Evolutionary conservation across 2,797 vertebrate genomes (phyloP).

Genomic region (Neopelma chrysocephalum): DNA sequence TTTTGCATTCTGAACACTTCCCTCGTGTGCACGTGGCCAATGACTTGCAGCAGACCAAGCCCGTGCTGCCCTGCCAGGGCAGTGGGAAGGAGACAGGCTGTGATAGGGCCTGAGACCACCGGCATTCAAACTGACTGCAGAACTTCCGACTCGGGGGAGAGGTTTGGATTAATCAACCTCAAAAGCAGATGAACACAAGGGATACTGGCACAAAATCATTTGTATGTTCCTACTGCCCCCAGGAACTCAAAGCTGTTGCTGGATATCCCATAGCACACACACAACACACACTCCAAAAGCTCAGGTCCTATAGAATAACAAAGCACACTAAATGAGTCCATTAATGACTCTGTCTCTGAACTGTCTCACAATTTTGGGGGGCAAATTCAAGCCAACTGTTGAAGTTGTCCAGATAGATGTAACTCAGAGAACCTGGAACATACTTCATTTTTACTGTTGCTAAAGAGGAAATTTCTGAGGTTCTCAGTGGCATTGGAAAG

Average conservation of each 20-base stretch:
- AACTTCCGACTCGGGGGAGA: neutral
- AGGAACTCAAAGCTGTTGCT: neutral
- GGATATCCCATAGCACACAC: neutral
- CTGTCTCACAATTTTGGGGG: neutral
- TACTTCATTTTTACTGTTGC: neutral
- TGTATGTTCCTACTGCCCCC: neutral
- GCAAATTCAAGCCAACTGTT: neutral
- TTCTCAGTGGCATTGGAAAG: neutral
- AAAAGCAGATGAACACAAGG: neutral
- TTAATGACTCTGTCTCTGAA: neutral
- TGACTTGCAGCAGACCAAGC: neutral
- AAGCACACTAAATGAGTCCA: neutral
- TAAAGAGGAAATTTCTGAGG: neutral
- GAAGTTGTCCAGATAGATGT: neutral
- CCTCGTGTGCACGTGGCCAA: neutral
- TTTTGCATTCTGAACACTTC: neutral
- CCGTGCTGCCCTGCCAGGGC: neutral
- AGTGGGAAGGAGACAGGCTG: neutral
- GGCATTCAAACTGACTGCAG: neutral
- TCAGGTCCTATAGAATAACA: neutral
- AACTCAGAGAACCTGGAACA: neutral
- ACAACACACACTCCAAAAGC: neutral
- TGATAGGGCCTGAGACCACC: neutral
- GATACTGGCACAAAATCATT: neutral
- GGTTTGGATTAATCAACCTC: neutral